These are phyloP conservation scores for Pyrochroa serraticornis DNA, from an alignment of 2,888 invertebrate genomes.

Conservation along the genomic window DNA sequence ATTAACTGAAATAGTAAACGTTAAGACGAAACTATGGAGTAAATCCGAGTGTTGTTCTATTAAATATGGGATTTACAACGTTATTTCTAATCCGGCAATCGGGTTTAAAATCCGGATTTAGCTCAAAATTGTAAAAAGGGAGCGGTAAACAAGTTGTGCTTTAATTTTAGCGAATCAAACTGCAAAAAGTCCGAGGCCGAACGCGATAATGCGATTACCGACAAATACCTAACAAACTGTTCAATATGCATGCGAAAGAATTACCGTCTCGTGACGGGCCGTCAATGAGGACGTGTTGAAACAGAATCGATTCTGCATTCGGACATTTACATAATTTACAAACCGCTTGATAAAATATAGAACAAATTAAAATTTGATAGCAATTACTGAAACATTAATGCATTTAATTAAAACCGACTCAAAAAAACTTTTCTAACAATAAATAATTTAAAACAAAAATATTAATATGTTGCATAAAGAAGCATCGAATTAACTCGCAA, in stretches of 20 bases:
- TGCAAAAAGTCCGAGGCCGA: constrained; percentile 4
- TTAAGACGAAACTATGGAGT: constrained; percentile 4
- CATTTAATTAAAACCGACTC: too few species aligned
- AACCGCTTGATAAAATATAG: too few species aligned
- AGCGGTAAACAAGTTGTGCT: constrained; percentile 26
- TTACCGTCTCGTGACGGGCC: too few species aligned
- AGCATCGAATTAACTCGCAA: too few species aligned
- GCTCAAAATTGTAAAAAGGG: constrained; percentile 10
- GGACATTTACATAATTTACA: too few species aligned
- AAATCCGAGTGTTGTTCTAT: constrained; percentile 14
- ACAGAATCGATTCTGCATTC: too few species aligned
- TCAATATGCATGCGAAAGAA: constrained; percentile 1
- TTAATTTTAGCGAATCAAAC: constrained; percentile 28
- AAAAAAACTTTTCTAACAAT: too few species aligned
- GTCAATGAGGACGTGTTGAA: too few species aligned
- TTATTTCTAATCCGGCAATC: constrained; percentile 26
- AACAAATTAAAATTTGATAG: too few species aligned
- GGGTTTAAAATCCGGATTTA: constrained; percentile 28
- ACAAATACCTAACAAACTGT: constrained; percentile 2
- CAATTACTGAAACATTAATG: too few species aligned
- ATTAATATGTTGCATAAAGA: too few species aligned
- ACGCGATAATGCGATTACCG: constrained; percentile 22
- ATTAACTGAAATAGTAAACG: constrained; percentile 7
- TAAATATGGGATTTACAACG: constrained; percentile 19
- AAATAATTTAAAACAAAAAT: too few species aligned